A percentile compares a stretch with the other conserved stretches of the same genome.
These are phyloP conservation scores for Adrianichthys oophorus DNA, from an alignment of 2,797 vertebrate species.

Conservation along the genomic window DNA sequence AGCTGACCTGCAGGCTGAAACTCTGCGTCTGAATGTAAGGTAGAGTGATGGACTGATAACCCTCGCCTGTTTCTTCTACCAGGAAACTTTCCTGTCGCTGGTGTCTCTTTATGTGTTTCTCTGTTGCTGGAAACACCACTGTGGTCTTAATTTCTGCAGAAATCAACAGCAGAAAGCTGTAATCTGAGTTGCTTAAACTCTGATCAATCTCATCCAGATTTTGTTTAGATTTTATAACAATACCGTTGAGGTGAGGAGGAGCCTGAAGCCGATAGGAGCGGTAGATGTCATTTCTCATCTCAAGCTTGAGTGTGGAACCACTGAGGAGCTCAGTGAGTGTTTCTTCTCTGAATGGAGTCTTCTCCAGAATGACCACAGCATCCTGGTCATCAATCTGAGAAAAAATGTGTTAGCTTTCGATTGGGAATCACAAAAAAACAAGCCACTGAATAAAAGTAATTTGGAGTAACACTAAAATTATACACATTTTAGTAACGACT, in stretches of 20 bases:
- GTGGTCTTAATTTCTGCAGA: constrained; percentile 88
- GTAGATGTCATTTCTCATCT: constrained; percentile 92
- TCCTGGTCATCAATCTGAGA: constrained; percentile 77
- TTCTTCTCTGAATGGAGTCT: constrained; percentile 89
- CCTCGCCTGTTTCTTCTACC: constrained; percentile 82
- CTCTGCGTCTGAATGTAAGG: constrained; percentile 87
- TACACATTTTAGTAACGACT: neutral
- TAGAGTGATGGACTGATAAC: constrained; percentile 84
- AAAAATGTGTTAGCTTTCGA: neutral
- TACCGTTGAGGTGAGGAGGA: constrained; percentile 86
- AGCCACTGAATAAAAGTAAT: too few species aligned
- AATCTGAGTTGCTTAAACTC: neutral
- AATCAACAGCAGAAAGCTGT: neutral
- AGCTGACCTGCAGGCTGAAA: constrained; percentile 88
- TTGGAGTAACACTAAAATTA: too few species aligned
- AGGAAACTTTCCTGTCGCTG: constrained; percentile 83
- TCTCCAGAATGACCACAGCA: constrained; percentile 91
- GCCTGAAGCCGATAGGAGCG: constrained; percentile 86
- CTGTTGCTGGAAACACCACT: constrained; percentile 90
- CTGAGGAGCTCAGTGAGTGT: constrained; percentile 78
- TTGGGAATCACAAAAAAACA: too few species aligned
- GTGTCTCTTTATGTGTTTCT: constrained; percentile 93
- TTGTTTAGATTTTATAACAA: neutral
- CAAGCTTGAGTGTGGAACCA: constrained; percentile 76
- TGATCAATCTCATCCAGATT: too few species aligned